Evolutionary conservation across 2,888 invertebrate genomes (phyloP).

Genomic region (Pasiphila rectangulata): DNA sequence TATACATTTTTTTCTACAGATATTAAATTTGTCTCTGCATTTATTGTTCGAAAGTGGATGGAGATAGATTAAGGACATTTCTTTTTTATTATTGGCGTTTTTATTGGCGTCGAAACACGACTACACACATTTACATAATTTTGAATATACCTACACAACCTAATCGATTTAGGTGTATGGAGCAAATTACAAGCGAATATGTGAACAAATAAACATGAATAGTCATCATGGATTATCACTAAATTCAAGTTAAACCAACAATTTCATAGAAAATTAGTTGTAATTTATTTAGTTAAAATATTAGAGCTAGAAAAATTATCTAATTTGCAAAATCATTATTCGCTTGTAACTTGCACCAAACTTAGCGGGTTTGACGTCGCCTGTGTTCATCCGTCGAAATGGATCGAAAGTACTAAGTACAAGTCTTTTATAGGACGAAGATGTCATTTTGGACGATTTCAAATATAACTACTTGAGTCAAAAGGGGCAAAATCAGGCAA

Average conservation of each 20-base stretch:
- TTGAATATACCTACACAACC: slow-evolving; percentile 63
- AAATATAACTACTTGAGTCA: slow-evolving; percentile 54
- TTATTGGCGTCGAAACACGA: slow-evolving; percentile 57
- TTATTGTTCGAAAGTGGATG: slow-evolving; percentile 79
- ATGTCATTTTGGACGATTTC: slow-evolving; percentile 76
- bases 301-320: too few species aligned
- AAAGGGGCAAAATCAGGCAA: slow-evolving; percentile 54
- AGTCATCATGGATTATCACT: neutral
- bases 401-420: slow-evolving; percentile 71
- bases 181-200: slow-evolving; percentile 51
- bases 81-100: slow-evolving; percentile 50
- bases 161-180: slow-evolving; percentile 55
- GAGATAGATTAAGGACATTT: slow-evolving; percentile 71
- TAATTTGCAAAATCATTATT: slow-evolving; percentile 3
- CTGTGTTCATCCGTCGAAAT: slow-evolving; percentile 51
- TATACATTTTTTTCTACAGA: slow-evolving; percentile 30
- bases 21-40: slow-evolving; percentile 31
- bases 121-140: slow-evolving; percentile 56
- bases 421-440: slow-evolving; percentile 79
- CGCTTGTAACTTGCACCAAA: slow-evolving; percentile 27
- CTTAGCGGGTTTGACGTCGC: slow-evolving; percentile 20
- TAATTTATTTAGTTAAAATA: too few species aligned
- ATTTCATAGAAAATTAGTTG: neutral
- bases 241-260: neutral
- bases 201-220: neutral